Percentiles rank a stretch among this genome's conserved stretches.
phyloP scores from a whole-genome alignment of 2,797 vertebrate genomes.

The Sphaeramia orbicularis region DNA sequence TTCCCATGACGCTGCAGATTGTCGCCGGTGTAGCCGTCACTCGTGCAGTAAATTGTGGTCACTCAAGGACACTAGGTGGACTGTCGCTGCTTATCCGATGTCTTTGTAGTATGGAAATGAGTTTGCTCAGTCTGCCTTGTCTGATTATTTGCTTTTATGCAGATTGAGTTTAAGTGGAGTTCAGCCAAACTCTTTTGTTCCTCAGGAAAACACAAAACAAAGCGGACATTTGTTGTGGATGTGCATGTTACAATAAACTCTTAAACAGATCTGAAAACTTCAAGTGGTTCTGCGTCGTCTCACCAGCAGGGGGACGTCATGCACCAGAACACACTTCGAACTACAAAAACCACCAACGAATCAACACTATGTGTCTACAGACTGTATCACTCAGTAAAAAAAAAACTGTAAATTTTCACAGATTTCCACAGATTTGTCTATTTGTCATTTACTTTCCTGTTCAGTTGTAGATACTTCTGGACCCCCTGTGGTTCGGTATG shows the following conservation, averaged over 20 bases:
- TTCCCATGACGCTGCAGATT: slow-evolving; percentile 8
- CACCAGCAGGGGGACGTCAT: no score
- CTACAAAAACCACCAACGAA: no score
- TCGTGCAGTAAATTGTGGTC: slow-evolving; percentile 37
- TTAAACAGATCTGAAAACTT: neutral
- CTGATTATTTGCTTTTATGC: slow-evolving; percentile 38
- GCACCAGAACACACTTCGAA: no score
- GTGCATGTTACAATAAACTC: neutral
- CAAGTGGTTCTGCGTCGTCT: no score
- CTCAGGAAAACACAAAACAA: slow-evolving; percentile 5
- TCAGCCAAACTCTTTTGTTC: slow-evolving; percentile 27
- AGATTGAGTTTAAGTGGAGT: slow-evolving; percentile 36
- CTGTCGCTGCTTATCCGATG: slow-evolving; percentile 15
- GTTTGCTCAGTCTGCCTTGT: slow-evolving; percentile 45
- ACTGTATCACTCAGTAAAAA: no score
- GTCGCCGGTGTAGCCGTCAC: slow-evolving; percentile 26
- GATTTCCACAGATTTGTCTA: no score
- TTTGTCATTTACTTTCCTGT: no score
- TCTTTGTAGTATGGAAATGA: slow-evolving; percentile 31
- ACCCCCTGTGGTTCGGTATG: no score
- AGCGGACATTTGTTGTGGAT: neutral
- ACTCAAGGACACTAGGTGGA: slow-evolving; percentile 36
- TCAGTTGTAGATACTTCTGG: no score
- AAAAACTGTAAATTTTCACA: no score
- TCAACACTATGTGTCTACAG: no score